These are phyloP conservation scores for Strigamia maritima DNA, from an alignment of 2,888 invertebrate species.

Conservation along the genomic window DNA sequence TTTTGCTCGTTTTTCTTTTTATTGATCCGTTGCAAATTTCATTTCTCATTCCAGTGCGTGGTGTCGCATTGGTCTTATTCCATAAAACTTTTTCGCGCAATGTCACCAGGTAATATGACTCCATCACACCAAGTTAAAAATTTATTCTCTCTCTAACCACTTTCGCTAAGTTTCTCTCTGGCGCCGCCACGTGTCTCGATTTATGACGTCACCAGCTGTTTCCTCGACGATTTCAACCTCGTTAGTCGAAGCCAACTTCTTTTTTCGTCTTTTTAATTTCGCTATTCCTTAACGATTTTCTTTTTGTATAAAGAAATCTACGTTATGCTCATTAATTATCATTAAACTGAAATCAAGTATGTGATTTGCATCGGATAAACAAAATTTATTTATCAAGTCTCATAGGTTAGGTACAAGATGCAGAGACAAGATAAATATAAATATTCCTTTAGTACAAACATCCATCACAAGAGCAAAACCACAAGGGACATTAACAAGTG, in stretches of 20 bases:
- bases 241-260: not conserved
- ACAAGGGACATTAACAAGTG: slow-evolving; percentile 21
- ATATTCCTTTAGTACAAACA: slow-evolving; percentile 9
- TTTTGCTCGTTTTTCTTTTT: not conserved
- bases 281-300: not conserved
- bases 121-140: slow-evolving; percentile 7
- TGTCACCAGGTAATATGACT: slow-evolving; percentile 25
- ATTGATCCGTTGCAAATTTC: slow-evolving; percentile 22
- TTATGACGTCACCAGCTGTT: slow-evolving; percentile 32
- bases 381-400: not conserved
- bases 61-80: slow-evolving; percentile 13
- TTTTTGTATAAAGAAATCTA: not conserved
- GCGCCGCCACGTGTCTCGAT: slow-evolving; percentile 9
- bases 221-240: not conserved
- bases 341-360: not conserved
- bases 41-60: slow-evolving; percentile 8
- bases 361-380: slow-evolving; percentile 1
- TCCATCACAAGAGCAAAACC: not conserved
- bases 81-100: slow-evolving; percentile 31
- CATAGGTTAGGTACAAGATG: not conserved
- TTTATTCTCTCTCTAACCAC: slow-evolving; percentile 17
- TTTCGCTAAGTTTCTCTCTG: slow-evolving; percentile 2
- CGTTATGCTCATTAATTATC: slow-evolving; percentile 13
- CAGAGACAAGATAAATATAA: slow-evolving; percentile 26
- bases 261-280: slow-evolving; percentile 1